These are phyloP conservation scores for Rhegmatorhina hoffmannsi DNA, from an alignment of 2,113 vertebrate genomes.

Conservation along the genomic window DNA sequence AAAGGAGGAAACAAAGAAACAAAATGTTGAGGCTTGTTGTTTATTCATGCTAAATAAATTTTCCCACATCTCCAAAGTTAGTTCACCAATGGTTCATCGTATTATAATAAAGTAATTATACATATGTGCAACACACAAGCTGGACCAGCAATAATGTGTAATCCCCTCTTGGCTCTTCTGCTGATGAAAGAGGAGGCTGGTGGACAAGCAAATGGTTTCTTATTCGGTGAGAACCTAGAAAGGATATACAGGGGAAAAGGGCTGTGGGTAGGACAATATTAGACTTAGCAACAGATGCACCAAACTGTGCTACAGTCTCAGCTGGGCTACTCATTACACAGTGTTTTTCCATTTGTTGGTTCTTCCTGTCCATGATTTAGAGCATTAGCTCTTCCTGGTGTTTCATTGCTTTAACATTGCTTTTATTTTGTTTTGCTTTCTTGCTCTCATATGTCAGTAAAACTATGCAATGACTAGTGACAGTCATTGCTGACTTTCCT, in stretches of 20 bases:
- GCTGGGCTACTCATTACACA: fast-evolving
- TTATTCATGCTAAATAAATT: not conserved
- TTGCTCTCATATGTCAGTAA: not conserved
- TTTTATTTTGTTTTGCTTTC: not conserved
- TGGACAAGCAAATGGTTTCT: not conserved
- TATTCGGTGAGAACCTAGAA: not conserved
- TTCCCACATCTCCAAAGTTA: not conserved
- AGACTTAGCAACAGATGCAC: not conserved
- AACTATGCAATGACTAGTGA: not conserved
- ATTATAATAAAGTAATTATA: not conserved
- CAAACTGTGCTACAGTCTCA: not conserved
- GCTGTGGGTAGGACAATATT: not conserved
- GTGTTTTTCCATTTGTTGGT: not conserved
- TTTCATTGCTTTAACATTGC: not conserved
- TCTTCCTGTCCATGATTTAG: not conserved
- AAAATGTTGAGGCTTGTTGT: not conserved
- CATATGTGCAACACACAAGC: not conserved
- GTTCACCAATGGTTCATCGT: not conserved
- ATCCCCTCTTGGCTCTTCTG: not conserved
- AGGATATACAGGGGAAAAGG: not conserved
- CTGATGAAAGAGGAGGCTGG: not conserved
- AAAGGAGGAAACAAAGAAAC: not conserved
- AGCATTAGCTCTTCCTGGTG: not conserved
- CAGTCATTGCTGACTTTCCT: not conserved
- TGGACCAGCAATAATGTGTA: not conserved